Percentiles rank a stretch among this genome's conserved stretches.
Evolutionary conservation across 2,113 vertebrate genomes (phyloP).

Genomic region (Eira barbara): DNA sequence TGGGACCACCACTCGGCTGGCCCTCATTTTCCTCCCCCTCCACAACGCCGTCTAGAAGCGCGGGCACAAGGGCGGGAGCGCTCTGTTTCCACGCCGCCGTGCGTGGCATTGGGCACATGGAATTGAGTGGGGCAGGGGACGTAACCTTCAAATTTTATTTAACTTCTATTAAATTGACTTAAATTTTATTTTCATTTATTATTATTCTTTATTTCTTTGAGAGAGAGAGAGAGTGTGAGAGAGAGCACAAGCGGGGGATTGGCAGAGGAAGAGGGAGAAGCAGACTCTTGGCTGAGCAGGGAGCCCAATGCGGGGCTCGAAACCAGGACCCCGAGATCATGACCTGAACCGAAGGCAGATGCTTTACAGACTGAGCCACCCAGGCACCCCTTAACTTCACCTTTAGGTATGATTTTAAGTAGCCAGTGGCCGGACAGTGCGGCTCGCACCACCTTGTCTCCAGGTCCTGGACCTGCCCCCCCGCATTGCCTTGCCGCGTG

Average conservation of each 20-base stretch:
- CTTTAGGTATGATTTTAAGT: background rate
- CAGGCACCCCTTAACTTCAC: background rate
- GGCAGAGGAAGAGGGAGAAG: background rate
- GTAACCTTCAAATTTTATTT: background rate
- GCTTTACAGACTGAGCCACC: background rate
- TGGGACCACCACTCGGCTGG: accelerated
- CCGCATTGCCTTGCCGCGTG: accelerated
- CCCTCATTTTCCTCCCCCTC: background rate
- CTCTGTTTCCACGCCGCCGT: accelerated
- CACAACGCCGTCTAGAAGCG: accelerated
- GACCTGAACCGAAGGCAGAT: background rate
- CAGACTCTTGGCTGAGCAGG: background rate
- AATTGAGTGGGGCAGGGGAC: background rate
- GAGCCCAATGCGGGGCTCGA: background rate
- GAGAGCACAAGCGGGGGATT: background rate
- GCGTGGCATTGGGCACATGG: accelerated
- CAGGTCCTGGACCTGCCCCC: accelerated
- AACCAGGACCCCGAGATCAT: background rate
- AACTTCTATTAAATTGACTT: background rate
- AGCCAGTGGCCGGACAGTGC: background rate
- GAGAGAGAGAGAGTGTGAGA: too few relatives aligned
- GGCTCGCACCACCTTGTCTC: background rate
- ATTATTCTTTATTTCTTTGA: background rate
- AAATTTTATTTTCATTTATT: background rate
- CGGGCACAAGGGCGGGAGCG: too few relatives aligned